Conservation (phyloP, 2,113 vertebrate species). For the Mandrillus leucophaeus region DNA sequence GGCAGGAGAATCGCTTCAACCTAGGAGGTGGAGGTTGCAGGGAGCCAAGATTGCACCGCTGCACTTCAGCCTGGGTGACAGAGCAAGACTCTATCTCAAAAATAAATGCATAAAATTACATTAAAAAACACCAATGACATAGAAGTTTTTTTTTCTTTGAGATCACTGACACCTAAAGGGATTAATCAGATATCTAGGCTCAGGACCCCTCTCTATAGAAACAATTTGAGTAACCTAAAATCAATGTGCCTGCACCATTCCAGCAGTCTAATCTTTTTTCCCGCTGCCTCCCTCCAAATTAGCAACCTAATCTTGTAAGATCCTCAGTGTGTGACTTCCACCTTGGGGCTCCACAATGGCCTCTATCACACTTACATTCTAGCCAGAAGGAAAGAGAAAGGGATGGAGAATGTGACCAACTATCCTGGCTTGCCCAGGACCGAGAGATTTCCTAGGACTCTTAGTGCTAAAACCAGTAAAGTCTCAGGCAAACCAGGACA, state of each 20-base stretch:
- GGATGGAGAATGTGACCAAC: background rate
- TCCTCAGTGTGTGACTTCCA: no score
- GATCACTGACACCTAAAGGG: background rate
- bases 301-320: no score
- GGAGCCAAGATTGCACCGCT: no score
- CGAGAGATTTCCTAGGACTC: background rate
- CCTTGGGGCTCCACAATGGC: background rate
- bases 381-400: background rate
- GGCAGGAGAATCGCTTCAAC: no score
- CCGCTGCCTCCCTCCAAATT: no score
- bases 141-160: background rate
- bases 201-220: background rate
- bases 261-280: background rate
- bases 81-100: no score
- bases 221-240: background rate
- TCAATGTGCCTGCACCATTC: rapidly evolving
- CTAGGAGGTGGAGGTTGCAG: no score
- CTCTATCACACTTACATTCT: background rate
- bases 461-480: background rate
- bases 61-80: no score
- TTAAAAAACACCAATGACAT: no score
- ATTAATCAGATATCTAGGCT: background rate
- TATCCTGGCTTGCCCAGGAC: background rate
- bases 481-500: background rate
- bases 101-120: no score